These are phyloP conservation scores for Raja brachyura DNA, from an alignment of 2,113 vertebrate species.

Conservation along the genomic window DNA sequence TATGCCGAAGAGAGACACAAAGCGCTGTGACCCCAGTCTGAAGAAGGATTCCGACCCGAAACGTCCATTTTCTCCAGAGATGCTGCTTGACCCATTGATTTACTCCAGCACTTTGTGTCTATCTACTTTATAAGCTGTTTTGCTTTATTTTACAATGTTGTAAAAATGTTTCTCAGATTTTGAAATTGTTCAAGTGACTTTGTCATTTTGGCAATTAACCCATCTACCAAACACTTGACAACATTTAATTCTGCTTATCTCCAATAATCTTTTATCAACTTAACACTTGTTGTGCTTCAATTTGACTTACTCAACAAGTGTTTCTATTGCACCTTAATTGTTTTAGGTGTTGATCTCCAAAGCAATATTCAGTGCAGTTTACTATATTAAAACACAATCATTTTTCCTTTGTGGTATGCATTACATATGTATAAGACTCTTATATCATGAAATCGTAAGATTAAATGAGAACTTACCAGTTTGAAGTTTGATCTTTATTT, in stretches of 20 bases:
- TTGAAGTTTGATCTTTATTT: no score
- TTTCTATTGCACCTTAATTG: neutral
- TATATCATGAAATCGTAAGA: neutral
- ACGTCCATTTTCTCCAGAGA: no score
- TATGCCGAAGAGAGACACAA: no score
- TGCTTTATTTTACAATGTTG: neutral
- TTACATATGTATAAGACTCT: neutral
- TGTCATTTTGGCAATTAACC: neutral
- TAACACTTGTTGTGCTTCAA: neutral
- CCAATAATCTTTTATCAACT: neutral
- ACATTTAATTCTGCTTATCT: neutral
- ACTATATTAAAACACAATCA: neutral
- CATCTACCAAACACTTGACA: neutral
- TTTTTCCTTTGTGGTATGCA: neutral
- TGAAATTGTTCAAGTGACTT: neutral
- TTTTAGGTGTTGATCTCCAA: neutral
- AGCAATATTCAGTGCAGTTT: neutral
- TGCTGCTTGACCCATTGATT: no score
- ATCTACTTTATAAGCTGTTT: no score
- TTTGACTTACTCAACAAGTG: neutral
- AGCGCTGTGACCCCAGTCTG: no score
- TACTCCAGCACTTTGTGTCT: no score
- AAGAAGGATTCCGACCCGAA: no score
- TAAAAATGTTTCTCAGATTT: neutral
- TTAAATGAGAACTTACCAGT: no score